Evolutionary conservation across 2,797 vertebrate species (phyloP), one percentile per base, ranked within the genome.

Genomic region (Gouania willdenowi): DNA sequence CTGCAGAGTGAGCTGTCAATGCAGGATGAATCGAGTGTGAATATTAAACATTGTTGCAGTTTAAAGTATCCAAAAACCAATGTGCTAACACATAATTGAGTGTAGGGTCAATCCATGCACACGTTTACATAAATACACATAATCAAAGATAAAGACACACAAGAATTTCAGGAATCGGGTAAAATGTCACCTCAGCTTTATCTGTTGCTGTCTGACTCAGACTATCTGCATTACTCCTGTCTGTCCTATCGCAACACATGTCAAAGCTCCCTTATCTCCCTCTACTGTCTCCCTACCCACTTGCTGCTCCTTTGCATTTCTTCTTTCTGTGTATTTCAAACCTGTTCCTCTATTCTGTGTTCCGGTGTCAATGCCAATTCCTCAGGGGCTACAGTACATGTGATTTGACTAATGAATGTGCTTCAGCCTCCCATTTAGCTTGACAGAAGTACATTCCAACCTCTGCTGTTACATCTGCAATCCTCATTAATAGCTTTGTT

Each of bases 301-400:
- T 47, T 54, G 60, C 59, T 38, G 81, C 35, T 71, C 75, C 56
- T 58, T 71, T 43, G 22, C 79, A 85, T 84, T 79, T 71, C 79
- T 73, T 47, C 12, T 43, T 20, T 25, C 9, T 28, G 23, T 12
- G 5, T 39, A 59, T 37, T 53, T 34, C 14, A 53, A 26, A 46
- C 39, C 26, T 54, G 32, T 13, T 18, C 12, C 35, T 42, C 43
- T 23, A 3, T 44, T 49, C 21, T 9, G 31, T 2, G 20, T 16
- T 53, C 41, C 46, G 36, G 27, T 22, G 35, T n/a, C n/a, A n/a
- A n/a, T 40, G 25, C 19, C 6, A 20, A 19, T 4, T 5, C n/a
- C n/a, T n/a, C n/a, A 34, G 15, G 34, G 40, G 25, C 28, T 45
- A 30, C 18, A 32, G 24, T 7, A 41, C 57, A 63, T 32, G 37